Percentiles rank a stretch among this genome's conserved stretches.
Conservation (phyloP, 2,113 vertebrate species). For the human (Homo sapiens) region GRCh38 chr2:162298501-162299000, state of each 20-base stretch:
- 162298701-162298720: conserved; percentile 62
- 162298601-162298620: fast-evolving
- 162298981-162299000: conserved; percentile 41
- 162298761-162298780: conserved; percentile 46
- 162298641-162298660: background rate
- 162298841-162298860: conserved; percentile 80
- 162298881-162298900: conserved; percentile 81
- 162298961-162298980: conserved; percentile 64
- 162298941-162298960: conserved; percentile 61
- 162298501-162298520: background rate
- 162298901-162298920: conserved; percentile 81
- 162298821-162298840: conserved; percentile 77
- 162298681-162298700: conserved; percentile 52
- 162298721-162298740: conserved; percentile 73
- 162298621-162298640: background rate
- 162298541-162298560: background rate
- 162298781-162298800: background rate
- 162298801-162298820: conserved; percentile 61
- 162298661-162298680: background rate
- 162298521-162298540: background rate
- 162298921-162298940: conserved; percentile 81
- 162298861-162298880: conserved; percentile 79
- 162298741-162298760: conserved; percentile 78
- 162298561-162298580: background rate
- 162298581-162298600: background rate